Percentiles rank a stretch among this genome's conserved stretches.
Conservation (phyloP, 2,888 invertebrate species). For the Caenorhabditis sp. region DNA sequence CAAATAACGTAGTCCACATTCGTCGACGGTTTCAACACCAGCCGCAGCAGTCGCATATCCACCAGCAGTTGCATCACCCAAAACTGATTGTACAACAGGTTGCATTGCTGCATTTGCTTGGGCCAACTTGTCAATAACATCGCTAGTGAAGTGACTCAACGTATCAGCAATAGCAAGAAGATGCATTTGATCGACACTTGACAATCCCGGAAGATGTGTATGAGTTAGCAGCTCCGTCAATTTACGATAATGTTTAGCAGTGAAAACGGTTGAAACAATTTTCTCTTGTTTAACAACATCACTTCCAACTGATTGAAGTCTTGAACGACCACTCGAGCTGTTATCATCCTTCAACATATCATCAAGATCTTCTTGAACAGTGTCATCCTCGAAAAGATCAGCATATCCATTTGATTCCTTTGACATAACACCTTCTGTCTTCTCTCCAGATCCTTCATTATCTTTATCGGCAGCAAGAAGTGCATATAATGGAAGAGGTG, state of each 20-base stretch:
- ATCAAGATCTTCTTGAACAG: constrained; percentile 75
- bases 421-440: constrained; percentile 26
- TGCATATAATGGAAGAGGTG: constrained; percentile 95
- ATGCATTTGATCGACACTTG: constrained; percentile 90
- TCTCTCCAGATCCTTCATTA: constrained; percentile 25
- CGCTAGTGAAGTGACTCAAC: constrained; percentile 76
- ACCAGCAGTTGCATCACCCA: constrained; percentile 59
- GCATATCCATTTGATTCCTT: constrained; percentile 77
- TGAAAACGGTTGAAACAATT: constrained; percentile 46
- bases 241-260: constrained; percentile 74
- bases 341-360: constrained; percentile 81
- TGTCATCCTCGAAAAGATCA: constrained; percentile 83
- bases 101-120: constrained; percentile 74
- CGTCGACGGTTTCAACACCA: constrained; percentile 79
- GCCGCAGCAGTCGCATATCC: constrained; percentile 62
- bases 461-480: constrained; percentile 86
- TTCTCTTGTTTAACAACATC: constrained; percentile 23
- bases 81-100: constrained; percentile 54
- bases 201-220: constrained; percentile 72
- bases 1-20: constrained; percentile 91
- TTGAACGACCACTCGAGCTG: constrained; percentile 73
- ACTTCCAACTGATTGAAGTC: constrained; percentile 51
- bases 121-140: constrained; percentile 73
- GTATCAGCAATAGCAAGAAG: constrained; percentile 97
- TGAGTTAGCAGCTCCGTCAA: constrained; percentile 90